These are phyloP conservation scores for Ptychochromis oligacanthus DNA, from an alignment of 2,113 vertebrate species.

Conservation along the genomic window DNA sequence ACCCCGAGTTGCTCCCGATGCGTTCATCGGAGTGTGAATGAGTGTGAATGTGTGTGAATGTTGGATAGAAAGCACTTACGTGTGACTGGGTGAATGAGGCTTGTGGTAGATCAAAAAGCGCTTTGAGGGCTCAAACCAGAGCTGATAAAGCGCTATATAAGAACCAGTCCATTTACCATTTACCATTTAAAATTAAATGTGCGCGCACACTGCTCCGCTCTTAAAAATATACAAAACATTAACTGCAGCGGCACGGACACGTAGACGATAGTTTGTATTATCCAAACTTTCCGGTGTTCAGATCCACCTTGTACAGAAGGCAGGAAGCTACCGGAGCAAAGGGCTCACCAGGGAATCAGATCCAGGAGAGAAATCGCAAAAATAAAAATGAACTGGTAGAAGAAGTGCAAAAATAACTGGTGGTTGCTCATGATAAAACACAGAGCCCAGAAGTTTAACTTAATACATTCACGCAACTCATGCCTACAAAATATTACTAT, in stretches of 20 bases:
- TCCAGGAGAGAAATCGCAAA: neutral
- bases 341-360: neutral
- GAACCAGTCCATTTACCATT: too few species aligned
- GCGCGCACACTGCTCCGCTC: neutral
- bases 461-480: neutral
- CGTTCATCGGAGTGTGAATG: too few species aligned
- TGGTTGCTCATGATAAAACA: too few species aligned
- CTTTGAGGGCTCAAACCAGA: too few species aligned
- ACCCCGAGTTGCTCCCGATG: too few species aligned
- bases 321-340: neutral
- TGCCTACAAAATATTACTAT: neutral
- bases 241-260: rapidly evolving
- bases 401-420: neutral
- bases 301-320: neutral
- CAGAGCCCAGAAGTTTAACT: too few species aligned
- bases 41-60: too few species aligned
- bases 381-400: neutral
- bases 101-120: too few species aligned
- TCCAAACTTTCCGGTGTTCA: neutral
- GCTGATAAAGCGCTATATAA: too few species aligned
- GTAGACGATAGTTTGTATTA: neutral
- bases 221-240: neutral
- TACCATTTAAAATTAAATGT: too few species aligned
- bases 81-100: too few species aligned
- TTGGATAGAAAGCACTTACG: too few species aligned